A percentile compares a stretch with the other conserved stretches of the same genome.
Conservation (phyloP, 2,888 invertebrate species). For the Yponomeuta evonymella region DNA sequence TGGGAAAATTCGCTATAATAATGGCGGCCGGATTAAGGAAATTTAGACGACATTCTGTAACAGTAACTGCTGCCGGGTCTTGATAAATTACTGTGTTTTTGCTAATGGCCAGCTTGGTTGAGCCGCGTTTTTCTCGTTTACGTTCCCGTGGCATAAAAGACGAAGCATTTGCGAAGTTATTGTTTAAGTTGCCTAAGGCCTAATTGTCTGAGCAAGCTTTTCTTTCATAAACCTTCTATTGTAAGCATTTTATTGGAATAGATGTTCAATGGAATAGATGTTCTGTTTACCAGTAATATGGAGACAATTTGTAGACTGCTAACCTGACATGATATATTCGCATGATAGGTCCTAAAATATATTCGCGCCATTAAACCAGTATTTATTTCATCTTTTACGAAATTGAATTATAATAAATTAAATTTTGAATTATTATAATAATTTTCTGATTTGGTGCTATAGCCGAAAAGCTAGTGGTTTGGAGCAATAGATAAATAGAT, state of each 20-base stretch:
- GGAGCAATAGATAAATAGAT: no score
- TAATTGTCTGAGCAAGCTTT: neutral
- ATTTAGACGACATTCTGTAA: constrained; percentile 42
- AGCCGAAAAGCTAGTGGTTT: no score
- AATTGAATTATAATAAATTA: no score
- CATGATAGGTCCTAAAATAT: no score
- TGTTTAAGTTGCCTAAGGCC: neutral
- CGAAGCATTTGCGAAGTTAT: neutral
- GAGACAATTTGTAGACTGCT: no score
- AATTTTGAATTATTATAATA: no score
- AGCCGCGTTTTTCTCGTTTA: neutral
- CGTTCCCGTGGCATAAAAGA: neutral
- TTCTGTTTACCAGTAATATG: no score
- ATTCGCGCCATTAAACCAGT: no score
- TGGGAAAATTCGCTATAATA: constrained; percentile 59
- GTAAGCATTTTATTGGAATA: neutral
- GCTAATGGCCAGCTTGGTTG: constrained; percentile 45
- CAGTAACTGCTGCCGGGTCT: constrained; percentile 41
- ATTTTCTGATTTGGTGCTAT: no score
- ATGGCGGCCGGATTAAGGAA: constrained; percentile 51
- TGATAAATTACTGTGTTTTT: constrained; percentile 68
- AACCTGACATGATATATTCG: no score
- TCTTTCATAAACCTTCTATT: neutral
- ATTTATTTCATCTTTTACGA: no score
- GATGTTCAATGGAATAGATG: no score